Evolutionary conservation across 2,888 invertebrate genomes (phyloP), one percentile per base, ranked within the genome.

Genomic region (Pardosa pseudoannulata): DNA sequence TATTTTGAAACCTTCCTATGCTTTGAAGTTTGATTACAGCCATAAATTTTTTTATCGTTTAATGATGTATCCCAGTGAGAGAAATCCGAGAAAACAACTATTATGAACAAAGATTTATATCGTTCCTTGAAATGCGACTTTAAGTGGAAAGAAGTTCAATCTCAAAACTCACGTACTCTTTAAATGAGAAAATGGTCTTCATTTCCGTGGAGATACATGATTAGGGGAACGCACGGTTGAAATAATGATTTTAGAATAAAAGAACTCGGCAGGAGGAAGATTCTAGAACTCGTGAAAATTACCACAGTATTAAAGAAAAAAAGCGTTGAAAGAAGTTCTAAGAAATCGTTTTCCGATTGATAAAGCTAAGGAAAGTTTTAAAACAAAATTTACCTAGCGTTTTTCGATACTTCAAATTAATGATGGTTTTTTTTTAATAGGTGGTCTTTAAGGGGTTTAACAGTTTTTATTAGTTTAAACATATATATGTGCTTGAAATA

Each of bases 171-270:
- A 46, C 41, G 41, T 46, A 46, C 41, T 46, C 16, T 6, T 46
- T 46, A 13, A 46, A 46, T 46, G 41, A 46, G 41, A 46, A 46
- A 46, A 11, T n/a, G 13, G 16, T 46, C 41, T 36, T 46, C 41
- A 46, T 46, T 46, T 46, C 41, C 41, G 16, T n/a, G n/a, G n/a
- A 46, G 41, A 16, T 46, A 46, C 41, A 46, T 46, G 41, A 46
- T 46, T 46, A 46, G 41, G 16, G 9, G 36, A 36, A 36, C 16
- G 16, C 41, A 46, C 6, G 41, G 6, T 46, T 9, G 16, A 6
- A n/a, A 2, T 46, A 46, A 46, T 46, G 41, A 46, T 46, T 46
- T 46, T 46, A n/a, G 41, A 46, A 46, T 46, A 46, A 46, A 46
- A 46, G 13, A 16, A 46, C 41, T 2, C 1, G 41, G 16, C 2